phyloP scores from a whole-genome alignment of 2,888 invertebrate genomes.

The Candidula unifasciata region DNA sequence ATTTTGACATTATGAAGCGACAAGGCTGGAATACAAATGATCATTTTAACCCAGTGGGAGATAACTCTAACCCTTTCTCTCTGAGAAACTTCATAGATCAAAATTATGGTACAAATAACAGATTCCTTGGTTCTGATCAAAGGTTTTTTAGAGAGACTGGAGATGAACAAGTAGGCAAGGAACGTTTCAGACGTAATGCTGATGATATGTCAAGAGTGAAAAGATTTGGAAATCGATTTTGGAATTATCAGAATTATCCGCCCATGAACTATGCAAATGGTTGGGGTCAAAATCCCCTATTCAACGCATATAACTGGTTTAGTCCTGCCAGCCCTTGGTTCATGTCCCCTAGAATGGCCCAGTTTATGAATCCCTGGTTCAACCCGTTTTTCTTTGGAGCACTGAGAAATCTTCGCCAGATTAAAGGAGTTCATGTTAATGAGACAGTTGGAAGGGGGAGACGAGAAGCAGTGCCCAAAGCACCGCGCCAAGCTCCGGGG shows the following conservation, averaged over 20 bases:
- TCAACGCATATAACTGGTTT: neutral
- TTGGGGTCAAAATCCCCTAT: neutral
- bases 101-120: neutral
- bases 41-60: neutral
- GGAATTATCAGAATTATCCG: neutral
- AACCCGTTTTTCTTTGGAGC: neutral
- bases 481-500: neutral
- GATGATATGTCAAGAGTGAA: slow-evolving; percentile 17
- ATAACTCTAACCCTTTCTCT: neutral
- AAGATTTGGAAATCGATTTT: slow-evolving; percentile 13
- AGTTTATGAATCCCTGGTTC: neutral
- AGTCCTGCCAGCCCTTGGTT: neutral
- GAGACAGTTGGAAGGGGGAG: neutral
- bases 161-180: neutral
- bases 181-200: neutral
- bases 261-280: neutral
- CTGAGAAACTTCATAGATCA: neutral
- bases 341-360: neutral
- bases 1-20: neutral
- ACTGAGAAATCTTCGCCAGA: neutral
- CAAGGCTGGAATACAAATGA: neutral
- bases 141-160: slow-evolving; percentile 12
- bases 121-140: neutral
- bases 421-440: neutral
- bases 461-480: neutral